Conservation (phyloP, 2,888 invertebrate genomes). For the Actias luna region DNA sequence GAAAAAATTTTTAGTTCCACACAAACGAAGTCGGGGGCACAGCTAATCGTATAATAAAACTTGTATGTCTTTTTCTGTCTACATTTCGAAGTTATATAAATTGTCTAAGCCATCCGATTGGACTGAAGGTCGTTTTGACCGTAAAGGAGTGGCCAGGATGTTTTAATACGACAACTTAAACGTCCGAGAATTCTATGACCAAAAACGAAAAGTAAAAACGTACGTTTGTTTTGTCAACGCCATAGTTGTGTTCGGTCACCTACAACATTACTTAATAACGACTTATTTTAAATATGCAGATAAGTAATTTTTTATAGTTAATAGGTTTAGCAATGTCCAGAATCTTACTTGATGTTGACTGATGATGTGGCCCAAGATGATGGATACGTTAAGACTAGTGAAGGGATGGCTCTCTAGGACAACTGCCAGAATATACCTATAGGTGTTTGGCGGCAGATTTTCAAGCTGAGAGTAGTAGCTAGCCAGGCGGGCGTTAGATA, state of each 20-base stretch:
- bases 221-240: background rate
- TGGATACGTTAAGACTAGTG: no score
- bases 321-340: no score
- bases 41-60: background rate
- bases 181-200: slow-evolving; percentile 2
- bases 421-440: no score
- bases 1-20: no score
- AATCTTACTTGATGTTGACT: no score
- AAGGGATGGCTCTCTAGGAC: no score
- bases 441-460: no score
- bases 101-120: slow-evolving; percentile 21
- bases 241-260: background rate
- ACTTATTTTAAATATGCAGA: no score
- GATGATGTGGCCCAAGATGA: no score
- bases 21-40: background rate
- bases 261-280: background rate
- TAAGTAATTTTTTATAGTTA: no score
- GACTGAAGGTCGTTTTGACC: slow-evolving; percentile 22
- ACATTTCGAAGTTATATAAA: slow-evolving; percentile 7
- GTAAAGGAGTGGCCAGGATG: slow-evolving; percentile 12
- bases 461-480: no score
- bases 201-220: background rate
- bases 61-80: slow-evolving; percentile 24
- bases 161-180: background rate
- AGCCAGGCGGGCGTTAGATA: no score